phyloP scores from a whole-genome alignment of 2,113 vertebrate genomes.

The Athene cunicularia region DNA sequence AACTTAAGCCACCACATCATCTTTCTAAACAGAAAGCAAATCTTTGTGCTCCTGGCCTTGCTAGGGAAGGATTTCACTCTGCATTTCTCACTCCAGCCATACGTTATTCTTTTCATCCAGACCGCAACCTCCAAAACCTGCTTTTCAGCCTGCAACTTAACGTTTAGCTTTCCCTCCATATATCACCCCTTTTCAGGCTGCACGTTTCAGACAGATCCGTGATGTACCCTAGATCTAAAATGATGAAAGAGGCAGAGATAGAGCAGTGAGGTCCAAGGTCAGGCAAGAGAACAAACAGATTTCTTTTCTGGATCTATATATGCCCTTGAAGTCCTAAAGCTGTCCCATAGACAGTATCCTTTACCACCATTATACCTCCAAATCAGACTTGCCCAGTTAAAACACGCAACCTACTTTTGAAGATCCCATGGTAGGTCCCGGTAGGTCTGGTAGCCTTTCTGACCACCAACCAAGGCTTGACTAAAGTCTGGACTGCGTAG shows the following conservation, averaged over 20 bases:
- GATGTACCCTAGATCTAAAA: background rate
- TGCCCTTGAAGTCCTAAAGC: background rate
- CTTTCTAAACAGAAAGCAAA: background rate
- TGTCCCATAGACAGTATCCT: background rate
- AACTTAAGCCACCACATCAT: background rate
- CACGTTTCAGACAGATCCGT: background rate
- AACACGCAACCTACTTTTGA: conserved; percentile 59
- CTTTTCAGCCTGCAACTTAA: background rate
- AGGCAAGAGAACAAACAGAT: background rate
- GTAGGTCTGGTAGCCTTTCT: conserved; percentile 59
- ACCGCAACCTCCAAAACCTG: background rate
- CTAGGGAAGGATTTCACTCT: background rate
- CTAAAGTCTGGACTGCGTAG: conserved; percentile 40
- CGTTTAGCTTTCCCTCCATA: background rate
- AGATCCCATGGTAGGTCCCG: conserved; percentile 55
- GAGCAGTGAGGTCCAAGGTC: background rate
- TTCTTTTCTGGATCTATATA: background rate
- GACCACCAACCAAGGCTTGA: conserved; percentile 16
- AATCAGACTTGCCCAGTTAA: background rate
- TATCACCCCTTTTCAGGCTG: background rate
- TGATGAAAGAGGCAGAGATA: background rate
- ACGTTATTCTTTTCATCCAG: background rate
- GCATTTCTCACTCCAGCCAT: background rate
- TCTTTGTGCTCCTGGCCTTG: background rate
- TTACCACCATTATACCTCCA: background rate